These are phyloP conservation scores for Abramis brama DNA, from an alignment of 2,113 vertebrate species.

Conservation along the genomic window DNA sequence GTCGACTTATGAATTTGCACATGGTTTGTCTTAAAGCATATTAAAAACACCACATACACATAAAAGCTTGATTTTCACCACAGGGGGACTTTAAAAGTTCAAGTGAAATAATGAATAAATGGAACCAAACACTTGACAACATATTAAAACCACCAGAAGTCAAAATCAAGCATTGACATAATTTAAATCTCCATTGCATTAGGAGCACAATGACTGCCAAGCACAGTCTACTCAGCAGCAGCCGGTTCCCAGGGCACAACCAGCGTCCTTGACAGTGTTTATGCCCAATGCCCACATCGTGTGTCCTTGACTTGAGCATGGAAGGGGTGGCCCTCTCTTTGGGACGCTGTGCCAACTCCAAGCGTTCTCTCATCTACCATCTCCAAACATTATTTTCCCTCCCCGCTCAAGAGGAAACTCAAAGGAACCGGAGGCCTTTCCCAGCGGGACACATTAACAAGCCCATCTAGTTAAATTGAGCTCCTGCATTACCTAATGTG, in stretches of 20 bases:
- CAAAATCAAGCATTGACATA: not conserved
- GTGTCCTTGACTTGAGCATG: not conserved
- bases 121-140: not conserved
- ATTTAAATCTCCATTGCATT: not conserved
- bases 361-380: conserved; percentile 56
- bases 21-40: too few species aligned
- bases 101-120: conserved; percentile 32
- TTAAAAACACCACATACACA: too few species aligned
- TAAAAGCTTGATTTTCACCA: too few species aligned
- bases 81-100: not conserved
- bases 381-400: conserved; percentile 60
- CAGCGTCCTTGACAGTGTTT: conserved; percentile 7
- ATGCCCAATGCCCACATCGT: not conserved
- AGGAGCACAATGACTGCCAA: too few species aligned
- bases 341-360: conserved; percentile 40
- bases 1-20: too few species aligned
- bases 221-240: not conserved
- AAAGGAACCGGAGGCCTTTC: conserved; percentile 67
- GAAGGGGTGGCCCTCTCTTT: conserved; percentile 40
- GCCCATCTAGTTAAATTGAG: conserved; percentile 84
- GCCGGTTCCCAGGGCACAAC: not conserved
- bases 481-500: conserved; percentile 83
- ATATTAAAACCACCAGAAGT: not conserved
- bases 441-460: conserved; percentile 83
- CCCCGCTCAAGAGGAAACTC: conserved; percentile 58